Percentiles rank a stretch among this genome's conserved stretches.
phyloP scores from a whole-genome alignment of 1,140 invertebrate species.

The Drosophila varians region DNA sequence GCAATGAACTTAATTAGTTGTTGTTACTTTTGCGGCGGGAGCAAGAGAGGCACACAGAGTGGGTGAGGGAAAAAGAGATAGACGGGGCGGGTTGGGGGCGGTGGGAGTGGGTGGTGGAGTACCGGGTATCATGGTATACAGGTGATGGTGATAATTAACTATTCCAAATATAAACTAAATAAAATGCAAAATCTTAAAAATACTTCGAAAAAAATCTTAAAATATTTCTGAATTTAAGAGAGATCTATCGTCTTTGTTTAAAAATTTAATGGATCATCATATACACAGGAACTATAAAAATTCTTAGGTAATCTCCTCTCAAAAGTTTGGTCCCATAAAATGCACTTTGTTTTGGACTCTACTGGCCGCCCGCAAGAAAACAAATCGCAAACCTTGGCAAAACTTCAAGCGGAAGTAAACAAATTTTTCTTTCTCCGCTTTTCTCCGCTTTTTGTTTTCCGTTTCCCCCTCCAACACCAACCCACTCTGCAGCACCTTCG shows the following conservation, averaged over 20 bases:
- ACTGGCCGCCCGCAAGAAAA: conserved; percentile 9
- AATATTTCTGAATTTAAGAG: neutral
- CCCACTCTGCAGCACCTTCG: neutral
- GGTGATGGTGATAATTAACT: neutral
- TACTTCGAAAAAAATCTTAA: neutral
- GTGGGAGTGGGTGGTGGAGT: too few species aligned
- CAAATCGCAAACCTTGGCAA: conserved; percentile 39
- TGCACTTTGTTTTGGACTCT: conserved; percentile 14
- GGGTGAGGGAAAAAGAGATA: neutral
- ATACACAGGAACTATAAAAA: too few species aligned
- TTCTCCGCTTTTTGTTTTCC: neutral
- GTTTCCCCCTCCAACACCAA: neutral
- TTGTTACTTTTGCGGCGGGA: conserved; percentile 41
- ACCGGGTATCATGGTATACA: neutral
- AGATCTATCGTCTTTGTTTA: too few species aligned
- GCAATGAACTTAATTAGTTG: conserved; percentile 83
- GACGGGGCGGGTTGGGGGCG: too few species aligned
- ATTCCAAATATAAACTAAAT: neutral
- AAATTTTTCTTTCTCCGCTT: conserved; percentile 39
- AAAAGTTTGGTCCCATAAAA: neutral
- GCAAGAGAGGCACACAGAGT: neutral
- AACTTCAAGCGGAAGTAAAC: conserved; percentile 47
- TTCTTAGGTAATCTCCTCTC: neutral
- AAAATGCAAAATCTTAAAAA: neutral
- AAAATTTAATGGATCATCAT: too few species aligned